These are phyloP conservation scores for Cephus rjabovi DNA, from an alignment of 2,888 invertebrate species.

Conservation along the genomic window DNA sequence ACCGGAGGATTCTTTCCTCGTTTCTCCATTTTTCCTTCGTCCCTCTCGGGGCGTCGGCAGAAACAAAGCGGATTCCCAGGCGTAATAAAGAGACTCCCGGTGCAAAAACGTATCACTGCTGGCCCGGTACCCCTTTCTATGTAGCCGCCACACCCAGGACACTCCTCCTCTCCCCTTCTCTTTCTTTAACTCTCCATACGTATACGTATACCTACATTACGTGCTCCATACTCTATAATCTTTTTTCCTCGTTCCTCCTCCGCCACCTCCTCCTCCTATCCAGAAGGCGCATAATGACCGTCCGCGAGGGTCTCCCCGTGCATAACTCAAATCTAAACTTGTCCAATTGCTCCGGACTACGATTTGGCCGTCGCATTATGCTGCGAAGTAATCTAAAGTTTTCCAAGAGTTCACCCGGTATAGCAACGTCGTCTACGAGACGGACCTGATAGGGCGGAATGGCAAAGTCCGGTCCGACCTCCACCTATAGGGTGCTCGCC, in stretches of 20 bases:
- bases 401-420: slow-evolving; percentile 23
- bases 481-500: background rate
- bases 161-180: slow-evolving; percentile 6
- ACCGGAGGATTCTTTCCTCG: slow-evolving; percentile 22
- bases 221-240: background rate
- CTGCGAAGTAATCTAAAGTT: slow-evolving; percentile 58
- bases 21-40: slow-evolving; percentile 25
- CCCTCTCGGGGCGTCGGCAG: slow-evolving; percentile 41
- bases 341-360: slow-evolving; percentile 50
- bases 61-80: slow-evolving; percentile 61
- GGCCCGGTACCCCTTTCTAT: slow-evolving; percentile 25
- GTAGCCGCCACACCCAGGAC: slow-evolving; percentile 12
- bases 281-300: slow-evolving; percentile 24
- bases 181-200: background rate
- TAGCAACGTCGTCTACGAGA: background rate
- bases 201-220: background rate
- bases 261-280: slow-evolving; percentile 14
- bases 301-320: slow-evolving; percentile 28
- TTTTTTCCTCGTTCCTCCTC: slow-evolving; percentile 11
- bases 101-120: slow-evolving; percentile 49
- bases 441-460: background rate
- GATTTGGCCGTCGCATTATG: slow-evolving; percentile 46
- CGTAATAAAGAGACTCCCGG: slow-evolving; percentile 55
- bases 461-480: background rate
- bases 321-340: slow-evolving; percentile 56